Base-by-base conservation (phyloP, 1,140 invertebrate genomes). In the Lucilia cuprina region DNA sequence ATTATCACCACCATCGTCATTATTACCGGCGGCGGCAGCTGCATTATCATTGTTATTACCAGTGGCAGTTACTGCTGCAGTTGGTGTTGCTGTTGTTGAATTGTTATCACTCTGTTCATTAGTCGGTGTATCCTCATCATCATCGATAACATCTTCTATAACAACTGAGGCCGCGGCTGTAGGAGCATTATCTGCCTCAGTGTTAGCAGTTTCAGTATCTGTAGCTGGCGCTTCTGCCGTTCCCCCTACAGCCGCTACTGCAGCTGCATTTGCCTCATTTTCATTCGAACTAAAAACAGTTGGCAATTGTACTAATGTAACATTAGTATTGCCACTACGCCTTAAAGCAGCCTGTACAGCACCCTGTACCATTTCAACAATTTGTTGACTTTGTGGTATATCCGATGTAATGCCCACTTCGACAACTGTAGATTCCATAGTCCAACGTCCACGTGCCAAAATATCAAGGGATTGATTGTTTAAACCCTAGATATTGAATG, bases 321-420 rank as follows among this genome's bases (percentile, higher is more conserved):
- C 87, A 83, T 91, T 91, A 7, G 88, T 85, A 10, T 88, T 87
- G 21, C 83, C 84, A 19, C 88, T 86, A 12, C 89, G 89, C 17
- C 88, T 87, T 4, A 91, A 85, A 2, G 90, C 90, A 3, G 90
- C 90, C 4, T 87, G 89, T 2, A 91, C 89, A 4, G 90, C 90
- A 55, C 90, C 90, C 83, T 90, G 89, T 7, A 91, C 88, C 86
- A 89, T 89, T 75, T 90, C 89, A 2, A 91, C 89, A 14, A 91
- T 88, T 84, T 91, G 91, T 55, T 91, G 91, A 84, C 90, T 90
- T 84, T 89, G 88, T 17, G 89, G 89, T 83, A 91, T 77, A 34
- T 91, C 90, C 8, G 90, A 88, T 8, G 90, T 90, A 77, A 91
- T 90, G 9, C 90, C 90, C n/a, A 91, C 90, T 84, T 91, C 90